phyloP scores from a whole-genome alignment of 1,140 invertebrate genomes.

The Spodoptera frugiperda region DNA sequence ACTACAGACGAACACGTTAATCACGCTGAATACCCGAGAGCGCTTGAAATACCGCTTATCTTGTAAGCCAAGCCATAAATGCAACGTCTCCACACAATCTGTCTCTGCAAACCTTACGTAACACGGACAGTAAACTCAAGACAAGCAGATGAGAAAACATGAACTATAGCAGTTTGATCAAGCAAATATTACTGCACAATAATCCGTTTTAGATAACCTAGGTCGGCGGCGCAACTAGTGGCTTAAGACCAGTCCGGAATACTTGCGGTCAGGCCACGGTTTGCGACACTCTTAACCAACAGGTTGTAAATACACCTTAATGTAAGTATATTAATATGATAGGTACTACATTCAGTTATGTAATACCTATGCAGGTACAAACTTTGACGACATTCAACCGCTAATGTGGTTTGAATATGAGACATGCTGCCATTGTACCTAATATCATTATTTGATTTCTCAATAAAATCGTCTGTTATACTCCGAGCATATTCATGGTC shows the following conservation, averaged over 20 bases:
- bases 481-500: background rate
- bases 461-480: constrained; percentile 5
- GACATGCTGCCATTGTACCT: background rate
- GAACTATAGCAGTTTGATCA: background rate
- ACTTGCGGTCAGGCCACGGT: constrained; percentile 27
- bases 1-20: background rate
- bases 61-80: constrained; percentile 36
- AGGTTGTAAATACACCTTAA: constrained; percentile 28
- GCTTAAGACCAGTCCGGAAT: constrained; percentile 31
- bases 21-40: constrained; percentile 1
- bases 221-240: constrained; percentile 42
- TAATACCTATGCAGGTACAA: background rate
- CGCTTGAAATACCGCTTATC: constrained; percentile 32
- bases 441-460: background rate
- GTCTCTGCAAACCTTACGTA: constrained; percentile 13
- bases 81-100: constrained; percentile 20
- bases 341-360: background rate
- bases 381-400: background rate
- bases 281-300: constrained; percentile 45
- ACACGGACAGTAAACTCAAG: constrained; percentile 13
- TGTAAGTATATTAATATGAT: constrained; percentile 23
- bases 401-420: constrained; percentile 8
- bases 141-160: constrained; percentile 14
- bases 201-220: constrained; percentile 45
- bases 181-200: constrained; percentile 37